phyloP scores from a whole-genome alignment of 2,888 invertebrate genomes.

The Nomada ruficornis region DNA sequence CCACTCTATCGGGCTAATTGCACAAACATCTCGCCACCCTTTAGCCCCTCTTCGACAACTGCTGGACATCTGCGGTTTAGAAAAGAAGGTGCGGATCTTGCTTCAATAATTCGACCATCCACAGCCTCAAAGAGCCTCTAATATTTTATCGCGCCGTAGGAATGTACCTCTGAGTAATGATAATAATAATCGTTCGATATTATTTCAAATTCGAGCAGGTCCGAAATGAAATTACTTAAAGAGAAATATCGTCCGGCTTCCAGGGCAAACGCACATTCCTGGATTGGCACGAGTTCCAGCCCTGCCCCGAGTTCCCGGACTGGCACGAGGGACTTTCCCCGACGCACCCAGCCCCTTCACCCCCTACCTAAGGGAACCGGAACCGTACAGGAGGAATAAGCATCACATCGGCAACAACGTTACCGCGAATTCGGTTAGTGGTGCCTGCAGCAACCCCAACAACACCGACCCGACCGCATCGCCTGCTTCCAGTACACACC shows the following conservation, averaged over 20 bases:
- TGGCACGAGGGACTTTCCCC: slow-evolving; percentile 90
- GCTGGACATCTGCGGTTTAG: not conserved
- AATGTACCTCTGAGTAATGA: too few species aligned
- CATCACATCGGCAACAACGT: slow-evolving; percentile 84
- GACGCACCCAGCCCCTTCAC: slow-evolving; percentile 86
- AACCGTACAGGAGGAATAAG: slow-evolving; percentile 89
- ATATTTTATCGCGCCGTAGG: too few species aligned
- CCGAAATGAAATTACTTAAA: too few species aligned
- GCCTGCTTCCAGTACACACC: slow-evolving; percentile 80
- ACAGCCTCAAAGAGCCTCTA: too few species aligned
- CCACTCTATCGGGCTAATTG: slow-evolving; percentile 72
- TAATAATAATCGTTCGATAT: too few species aligned
- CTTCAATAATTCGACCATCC: too few species aligned
- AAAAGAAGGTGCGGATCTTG: not conserved
- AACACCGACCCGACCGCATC: slow-evolving; percentile 79
- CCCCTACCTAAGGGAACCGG: slow-evolving; percentile 89
- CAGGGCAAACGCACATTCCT: slow-evolving; percentile 85
- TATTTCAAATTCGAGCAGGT: too few species aligned
- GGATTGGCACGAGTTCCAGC: slow-evolving; percentile 87
- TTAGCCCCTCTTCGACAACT: slow-evolving; percentile 7
- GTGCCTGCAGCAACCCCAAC: slow-evolving; percentile 76
- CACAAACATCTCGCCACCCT: slow-evolving; percentile 68
- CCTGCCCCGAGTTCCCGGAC: slow-evolving; percentile 89
- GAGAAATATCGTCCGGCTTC: slow-evolving; percentile 15
- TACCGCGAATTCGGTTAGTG: slow-evolving; percentile 75